Conservation (phyloP, 1,140 invertebrate species). For the Hyles euphorbiae region DNA sequence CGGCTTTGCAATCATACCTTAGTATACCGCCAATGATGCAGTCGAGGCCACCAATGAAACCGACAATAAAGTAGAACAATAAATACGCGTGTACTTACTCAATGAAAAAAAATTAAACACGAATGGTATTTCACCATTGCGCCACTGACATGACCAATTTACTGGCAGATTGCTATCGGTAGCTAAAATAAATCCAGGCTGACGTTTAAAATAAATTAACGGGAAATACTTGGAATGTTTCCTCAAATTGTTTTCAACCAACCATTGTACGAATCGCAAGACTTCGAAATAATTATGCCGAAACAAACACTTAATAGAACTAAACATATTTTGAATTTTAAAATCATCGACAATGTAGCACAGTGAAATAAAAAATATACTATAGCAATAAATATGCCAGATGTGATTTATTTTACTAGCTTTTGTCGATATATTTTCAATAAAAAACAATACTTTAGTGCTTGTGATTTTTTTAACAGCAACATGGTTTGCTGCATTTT, state of each 20-base stretch:
- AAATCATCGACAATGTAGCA: too few relatives aligned
- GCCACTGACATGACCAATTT: conserved; percentile 47
- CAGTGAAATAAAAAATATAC: too few relatives aligned
- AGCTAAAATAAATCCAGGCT: conserved; percentile 29
- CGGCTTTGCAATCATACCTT: not conserved
- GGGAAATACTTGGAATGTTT: conserved; percentile 12
- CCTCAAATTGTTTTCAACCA: conserved; percentile 17
- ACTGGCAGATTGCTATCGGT: conserved; percentile 21
- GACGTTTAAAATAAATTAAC: conserved; percentile 18
- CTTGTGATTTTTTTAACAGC: too few relatives aligned
- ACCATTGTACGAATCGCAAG: conserved; percentile 18
- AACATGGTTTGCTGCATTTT: too few relatives aligned
- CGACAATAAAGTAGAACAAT: not conserved
- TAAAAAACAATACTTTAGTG: too few relatives aligned
- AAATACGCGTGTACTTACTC: conserved; percentile 33
- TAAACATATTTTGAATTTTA: too few relatives aligned
- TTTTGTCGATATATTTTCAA: too few relatives aligned
- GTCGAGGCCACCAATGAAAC: too few relatives aligned
- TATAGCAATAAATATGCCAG: too few relatives aligned
- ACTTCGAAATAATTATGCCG: conserved; percentile 21
- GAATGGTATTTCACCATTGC: conserved; percentile 39
- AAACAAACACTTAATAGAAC: conserved; percentile 16
- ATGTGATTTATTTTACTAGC: too few relatives aligned
- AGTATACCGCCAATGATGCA: not conserved
- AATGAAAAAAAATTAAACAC: conserved; percentile 47